A percentile compares a stretch with the other conserved stretches of the same genome.
Evolutionary conservation across 2,797 vertebrate genomes (phyloP).

Genomic region (Sparus aurata): DNA sequence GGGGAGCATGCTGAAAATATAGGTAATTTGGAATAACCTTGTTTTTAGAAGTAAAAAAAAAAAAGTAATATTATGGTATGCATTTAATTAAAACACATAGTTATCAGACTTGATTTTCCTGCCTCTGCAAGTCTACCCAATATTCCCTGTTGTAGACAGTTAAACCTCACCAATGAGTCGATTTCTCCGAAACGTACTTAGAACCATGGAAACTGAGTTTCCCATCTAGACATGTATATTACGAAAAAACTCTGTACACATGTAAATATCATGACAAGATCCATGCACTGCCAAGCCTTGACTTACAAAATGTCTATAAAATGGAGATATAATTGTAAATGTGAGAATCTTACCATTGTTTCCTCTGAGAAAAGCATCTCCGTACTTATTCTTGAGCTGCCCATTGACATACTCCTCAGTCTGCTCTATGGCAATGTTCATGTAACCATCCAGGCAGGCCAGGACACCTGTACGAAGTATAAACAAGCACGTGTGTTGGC

Average conservation of each 20-base stretch:
- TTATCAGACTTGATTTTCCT: neutral
- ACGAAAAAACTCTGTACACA: neutral
- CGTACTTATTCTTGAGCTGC: conserved; percentile 98
- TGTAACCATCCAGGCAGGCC: conserved; percentile 98
- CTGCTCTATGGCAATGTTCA: conserved; percentile 99
- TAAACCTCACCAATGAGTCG: neutral
- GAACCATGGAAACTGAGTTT: neutral
- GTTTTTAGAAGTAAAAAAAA: no score
- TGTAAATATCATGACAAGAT: neutral
- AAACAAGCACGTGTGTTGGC: neutral
- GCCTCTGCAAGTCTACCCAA: neutral
- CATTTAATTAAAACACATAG: neutral
- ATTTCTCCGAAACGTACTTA: neutral
- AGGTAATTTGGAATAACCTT: neutral
- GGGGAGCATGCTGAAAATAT: neutral
- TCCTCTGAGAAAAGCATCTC: conserved; percentile 97
- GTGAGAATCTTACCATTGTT: conserved; percentile 92
- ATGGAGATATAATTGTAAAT: no score
- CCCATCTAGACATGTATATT: neutral
- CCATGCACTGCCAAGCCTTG: neutral
- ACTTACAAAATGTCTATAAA: neutral
- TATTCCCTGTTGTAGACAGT: neutral
- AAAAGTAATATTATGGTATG: neutral
- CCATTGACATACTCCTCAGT: conserved; percentile 99
- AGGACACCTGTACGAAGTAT: conserved; percentile 89